These are phyloP conservation scores for Drosophila nigritarsus DNA, from an alignment of 2,888 invertebrate genomes.

Conservation along the genomic window DNA sequence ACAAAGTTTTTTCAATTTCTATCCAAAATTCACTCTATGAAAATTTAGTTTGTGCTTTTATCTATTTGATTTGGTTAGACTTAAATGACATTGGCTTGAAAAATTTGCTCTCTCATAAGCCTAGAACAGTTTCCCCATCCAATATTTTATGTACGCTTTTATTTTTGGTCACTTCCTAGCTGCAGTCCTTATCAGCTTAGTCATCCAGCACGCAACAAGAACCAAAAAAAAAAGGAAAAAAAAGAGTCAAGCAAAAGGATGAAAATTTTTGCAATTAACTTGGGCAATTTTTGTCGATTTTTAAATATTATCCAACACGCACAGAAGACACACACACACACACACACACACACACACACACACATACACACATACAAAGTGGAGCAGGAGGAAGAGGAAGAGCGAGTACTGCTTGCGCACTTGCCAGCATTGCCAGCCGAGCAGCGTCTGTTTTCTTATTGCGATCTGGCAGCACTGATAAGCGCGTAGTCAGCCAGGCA, in stretches of 20 bases:
- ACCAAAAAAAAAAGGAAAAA: conserved; percentile 10
- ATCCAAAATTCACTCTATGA: background rate
- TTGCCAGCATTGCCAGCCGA: conserved; percentile 40
- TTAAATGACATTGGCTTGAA: background rate
- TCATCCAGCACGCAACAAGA: conserved; percentile 65
- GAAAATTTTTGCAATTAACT: conserved; percentile 76
- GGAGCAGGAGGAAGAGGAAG: conserved; percentile 22
- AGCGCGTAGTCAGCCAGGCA: conserved; percentile 14
- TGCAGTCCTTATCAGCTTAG: conserved; percentile 54
- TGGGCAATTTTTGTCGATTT: conserved; percentile 71
- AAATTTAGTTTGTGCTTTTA: background rate
- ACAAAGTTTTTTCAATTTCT: background rate
- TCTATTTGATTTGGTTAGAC: background rate
- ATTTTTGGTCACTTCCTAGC: conserved; percentile 12
- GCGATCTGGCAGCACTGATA: conserved; percentile 70
- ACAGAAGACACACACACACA: conserved; percentile 48
- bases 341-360: conserved; percentile 32
- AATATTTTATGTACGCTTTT: background rate
- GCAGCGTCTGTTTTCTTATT: conserved; percentile 7
- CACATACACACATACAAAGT: conserved; percentile 17
- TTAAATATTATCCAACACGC: conserved; percentile 81
- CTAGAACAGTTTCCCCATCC: background rate
- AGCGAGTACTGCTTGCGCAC: conserved; percentile 19
- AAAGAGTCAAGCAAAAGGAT: conserved; percentile 16
- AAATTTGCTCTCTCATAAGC: background rate